Base-by-base conservation (phyloP, 2,797 vertebrate genomes). In the Bucorvus abyssinicus region DNA sequence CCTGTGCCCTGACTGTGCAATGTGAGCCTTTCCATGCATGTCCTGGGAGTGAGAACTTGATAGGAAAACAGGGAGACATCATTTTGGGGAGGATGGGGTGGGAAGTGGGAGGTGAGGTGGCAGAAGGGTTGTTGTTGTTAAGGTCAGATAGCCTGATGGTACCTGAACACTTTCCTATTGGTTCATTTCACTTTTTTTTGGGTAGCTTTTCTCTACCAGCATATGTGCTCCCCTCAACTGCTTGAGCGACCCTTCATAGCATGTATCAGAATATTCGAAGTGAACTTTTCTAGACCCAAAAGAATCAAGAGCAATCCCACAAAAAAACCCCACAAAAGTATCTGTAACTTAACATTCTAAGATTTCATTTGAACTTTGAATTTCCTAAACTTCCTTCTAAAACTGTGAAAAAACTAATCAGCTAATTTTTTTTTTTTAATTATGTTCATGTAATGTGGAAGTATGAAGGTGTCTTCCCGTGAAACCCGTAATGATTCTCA, bases 1-100 rank as follows among this genome's bases (percentile, higher is more conserved):
- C 10, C 30, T 44, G 23, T 40, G 9, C 20, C 4, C 2, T 6
- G 61, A 26, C 29, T 9, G 4, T 38, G 24, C 36, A 59, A 3
- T 0, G 1, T 9, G n/a, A 63, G 6, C 60, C 40, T 27, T 80
- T 85, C 60, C 5, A 4, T 19, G 4, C 7, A 2, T 47, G 53
- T 78, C 34, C n/a, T 13, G 15, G 4, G 36, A 68, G 24, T 29
- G 40, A 56, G 55, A 67, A 60, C 68, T 14, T 44, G 26, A 6
- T 8, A 6, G 59, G 27, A 75, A 70, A 87, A 59, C 11, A 34
- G 47, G 26, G 36, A 75, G 34, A 34, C 12, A 3, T n/a, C 40
- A 45, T 42, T 53, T 20, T 18, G 14, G 30, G 26, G 30, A 44
- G 6, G 40, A 22, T 27, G 36, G 13, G 11, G 10, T 60, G 71